Evolutionary conservation across 1,140 invertebrate species (phyloP), one percentile per base, ranked within the genome.

Genomic region (Cotesia glomerata): DNA sequence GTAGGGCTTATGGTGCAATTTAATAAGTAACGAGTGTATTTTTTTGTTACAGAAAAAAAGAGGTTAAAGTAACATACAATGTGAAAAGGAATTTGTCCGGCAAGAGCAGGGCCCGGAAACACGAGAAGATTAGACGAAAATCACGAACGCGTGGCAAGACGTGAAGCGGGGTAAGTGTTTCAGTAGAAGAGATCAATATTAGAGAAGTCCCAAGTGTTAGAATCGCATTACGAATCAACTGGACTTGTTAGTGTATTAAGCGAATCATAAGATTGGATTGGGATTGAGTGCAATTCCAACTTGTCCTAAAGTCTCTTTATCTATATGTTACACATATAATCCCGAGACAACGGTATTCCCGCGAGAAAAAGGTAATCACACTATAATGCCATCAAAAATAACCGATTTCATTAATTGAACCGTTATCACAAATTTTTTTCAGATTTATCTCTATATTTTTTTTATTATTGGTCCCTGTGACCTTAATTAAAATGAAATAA

Each of bases 111-210:
- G 79, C 76, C 76, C 72, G 69, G 69, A 72, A 69, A 39, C 18
- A 70, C 71, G 77, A 71, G 71, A 71, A 82, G 71, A 83, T 71
- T 77, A 75, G 75, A 77, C 82, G 82, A 84, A 85, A 67, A 84
- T 85, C 78, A 84, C 82, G 84, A 85, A 82, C 77, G 82, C 83
- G 80, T 85, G 82, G 82, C 77, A 78, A 67, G 84, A 84, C 81
- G 76, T 85, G 56, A 85, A 84, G 84, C 84, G 80, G 84, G 84
- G 84, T 85, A 51, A 84, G 82, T 79, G 52, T 39, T 39, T 61
- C 36, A 51, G 14, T 51, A 51, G 13, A 16, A 52, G 18, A 51
- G 14, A 51, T 26, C 16, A 51, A 66, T 51, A 14, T 26, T 66
- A 3, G 26, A 16, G 26, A 9, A 45, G 5, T 64, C 62, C 26